A percentile compares a stretch with the other conserved stretches of the same genome.
Conservation (phyloP, 2,797 vertebrate genomes). For the Silurus aristotelis region DNA sequence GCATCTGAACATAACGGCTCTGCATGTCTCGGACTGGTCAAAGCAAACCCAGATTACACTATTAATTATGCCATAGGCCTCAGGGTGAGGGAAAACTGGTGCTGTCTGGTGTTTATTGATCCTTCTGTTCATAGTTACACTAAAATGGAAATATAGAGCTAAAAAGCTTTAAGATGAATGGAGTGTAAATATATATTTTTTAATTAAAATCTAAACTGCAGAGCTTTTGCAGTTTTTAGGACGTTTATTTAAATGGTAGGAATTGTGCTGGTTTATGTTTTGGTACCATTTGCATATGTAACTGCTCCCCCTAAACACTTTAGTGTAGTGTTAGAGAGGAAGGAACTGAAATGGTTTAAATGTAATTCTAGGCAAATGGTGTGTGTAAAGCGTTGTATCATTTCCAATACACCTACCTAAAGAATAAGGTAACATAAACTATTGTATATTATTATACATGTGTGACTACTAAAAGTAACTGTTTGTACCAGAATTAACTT, state of each 20-base stretch:
- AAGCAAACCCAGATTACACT: slow-evolving; percentile 40
- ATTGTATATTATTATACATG: background rate
- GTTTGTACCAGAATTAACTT: background rate
- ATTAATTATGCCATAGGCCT: slow-evolving; percentile 41
- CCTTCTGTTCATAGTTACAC: slow-evolving; percentile 11
- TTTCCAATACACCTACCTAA: background rate
- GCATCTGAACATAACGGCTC: slow-evolving; percentile 33
- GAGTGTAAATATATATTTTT: background rate
- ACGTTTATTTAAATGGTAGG: background rate
- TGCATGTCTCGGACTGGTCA: slow-evolving; percentile 35
- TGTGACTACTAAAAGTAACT: background rate
- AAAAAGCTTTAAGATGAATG: background rate
- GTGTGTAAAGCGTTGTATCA: background rate
- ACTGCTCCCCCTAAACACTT: background rate
- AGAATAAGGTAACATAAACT: background rate
- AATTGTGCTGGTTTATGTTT: background rate
- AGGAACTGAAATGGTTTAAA: background rate
- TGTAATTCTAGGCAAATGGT: background rate
- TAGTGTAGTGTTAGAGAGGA: background rate
- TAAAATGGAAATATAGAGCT: background rate
- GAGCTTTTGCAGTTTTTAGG: background rate
- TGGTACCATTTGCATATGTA: background rate
- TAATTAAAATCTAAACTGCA: background rate
- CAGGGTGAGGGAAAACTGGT: slow-evolving; percentile 22
- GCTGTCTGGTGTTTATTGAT: slow-evolving; percentile 35